A percentile compares a stretch with the other conserved stretches of the same genome.
Evolutionary conservation across 2,888 invertebrate species (phyloP).

Genomic region (Trissoscelio sp.): DNA sequence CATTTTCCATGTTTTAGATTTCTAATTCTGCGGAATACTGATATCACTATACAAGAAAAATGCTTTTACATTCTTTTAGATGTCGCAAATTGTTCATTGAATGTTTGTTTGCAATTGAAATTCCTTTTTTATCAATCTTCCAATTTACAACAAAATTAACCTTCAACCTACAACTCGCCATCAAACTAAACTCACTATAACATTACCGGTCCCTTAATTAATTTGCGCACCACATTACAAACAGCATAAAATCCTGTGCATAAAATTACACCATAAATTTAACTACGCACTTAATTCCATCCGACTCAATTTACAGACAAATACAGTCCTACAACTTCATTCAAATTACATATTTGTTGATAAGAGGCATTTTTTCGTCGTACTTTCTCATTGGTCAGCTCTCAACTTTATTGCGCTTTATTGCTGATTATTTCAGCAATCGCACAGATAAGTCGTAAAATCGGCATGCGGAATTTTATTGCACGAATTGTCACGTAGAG

Average conservation of each 20-base stretch:
- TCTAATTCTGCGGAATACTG: too few species aligned
- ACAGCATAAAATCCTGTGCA: constrained; percentile 12
- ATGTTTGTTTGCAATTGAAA: too few species aligned
- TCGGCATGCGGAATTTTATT: constrained; percentile 57
- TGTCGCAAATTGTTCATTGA: too few species aligned
- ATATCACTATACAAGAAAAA: too few species aligned
- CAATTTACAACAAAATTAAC: constrained; percentile 25
- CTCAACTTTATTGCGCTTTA: constrained; percentile 62
- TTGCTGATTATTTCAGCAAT: constrained; percentile 63
- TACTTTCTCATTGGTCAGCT: constrained; percentile 42
- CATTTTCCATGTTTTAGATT: too few species aligned
- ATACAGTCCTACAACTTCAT: constrained; percentile 52
- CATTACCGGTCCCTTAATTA: constrained; percentile 31
- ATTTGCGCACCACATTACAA: constrained; percentile 19
- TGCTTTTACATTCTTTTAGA: too few species aligned
- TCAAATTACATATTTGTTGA: constrained; percentile 58
- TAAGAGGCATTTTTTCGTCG: constrained; percentile 30
- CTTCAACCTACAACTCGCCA: constrained; percentile 6
- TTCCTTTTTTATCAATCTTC: too few species aligned
- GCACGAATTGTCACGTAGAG: constrained; percentile 60
- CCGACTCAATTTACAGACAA: constrained; percentile 46
- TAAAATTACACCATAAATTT: constrained; percentile 47
- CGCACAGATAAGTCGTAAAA: constrained; percentile 57
- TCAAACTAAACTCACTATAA: constrained; percentile 16
- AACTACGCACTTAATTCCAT: constrained; percentile 34